Evolutionary conservation across 2,113 vertebrate species (phyloP).

Genomic region (Romanogobio albipinnatus): DNA sequence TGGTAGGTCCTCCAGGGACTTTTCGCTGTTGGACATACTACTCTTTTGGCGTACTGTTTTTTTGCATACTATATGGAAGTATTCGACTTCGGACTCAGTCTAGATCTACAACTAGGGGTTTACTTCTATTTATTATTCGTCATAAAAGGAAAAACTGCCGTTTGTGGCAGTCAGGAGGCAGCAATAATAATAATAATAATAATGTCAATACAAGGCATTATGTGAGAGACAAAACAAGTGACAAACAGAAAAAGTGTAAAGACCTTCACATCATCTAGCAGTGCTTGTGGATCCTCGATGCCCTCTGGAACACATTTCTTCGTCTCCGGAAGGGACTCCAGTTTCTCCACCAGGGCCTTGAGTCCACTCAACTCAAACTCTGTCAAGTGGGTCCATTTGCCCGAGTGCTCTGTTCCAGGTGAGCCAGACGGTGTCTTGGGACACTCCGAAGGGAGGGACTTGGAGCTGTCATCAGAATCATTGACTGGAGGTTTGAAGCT

Average conservation of each 20-base stretch:
- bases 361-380: slow-evolving; percentile 94
- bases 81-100: neutral
- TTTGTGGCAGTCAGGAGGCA: neutral
- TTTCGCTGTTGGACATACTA: too few species aligned
- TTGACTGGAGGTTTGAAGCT: slow-evolving; percentile 78
- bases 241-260: neutral
- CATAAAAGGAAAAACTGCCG: neutral
- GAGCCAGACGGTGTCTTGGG: slow-evolving; percentile 88
- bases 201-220: neutral
- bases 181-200: neutral
- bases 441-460: slow-evolving; percentile 77
- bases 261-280: slow-evolving; percentile 95
- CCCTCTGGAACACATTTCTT: slow-evolving; percentile 92
- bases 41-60: too few species aligned
- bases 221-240: neutral
- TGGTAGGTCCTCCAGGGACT: too few species aligned
- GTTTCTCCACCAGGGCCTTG: slow-evolving; percentile 90
- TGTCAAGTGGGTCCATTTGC: slow-evolving; percentile 90
- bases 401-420: slow-evolving; percentile 77
- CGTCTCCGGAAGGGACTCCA: slow-evolving; percentile 92
- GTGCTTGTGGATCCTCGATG: slow-evolving; percentile 87
- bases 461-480: slow-evolving; percentile 85
- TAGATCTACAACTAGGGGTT: neutral
- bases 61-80: too few species aligned
- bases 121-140: neutral